Percentiles rank a stretch among this genome's conserved stretches.
phyloP scores from a whole-genome alignment of 1,140 invertebrate genomes.

The Rhopalosiphum padi region DNA sequence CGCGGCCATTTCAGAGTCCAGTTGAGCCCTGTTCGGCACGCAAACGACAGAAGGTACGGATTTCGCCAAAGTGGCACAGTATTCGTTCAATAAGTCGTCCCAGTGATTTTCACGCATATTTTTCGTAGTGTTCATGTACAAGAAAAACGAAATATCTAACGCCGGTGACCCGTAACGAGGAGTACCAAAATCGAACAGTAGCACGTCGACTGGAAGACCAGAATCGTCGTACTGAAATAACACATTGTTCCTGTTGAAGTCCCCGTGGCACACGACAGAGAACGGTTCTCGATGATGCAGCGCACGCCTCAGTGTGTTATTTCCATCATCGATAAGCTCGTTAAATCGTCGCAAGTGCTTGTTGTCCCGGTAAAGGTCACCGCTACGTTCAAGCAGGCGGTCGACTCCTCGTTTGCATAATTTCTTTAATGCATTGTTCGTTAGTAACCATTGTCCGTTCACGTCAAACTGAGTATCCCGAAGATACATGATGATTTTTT shows the following conservation, averaged over 20 bases:
- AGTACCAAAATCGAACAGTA: conserved; percentile 64
- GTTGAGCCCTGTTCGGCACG: background rate
- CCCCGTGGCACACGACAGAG: conserved; percentile 64
- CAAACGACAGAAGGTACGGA: background rate
- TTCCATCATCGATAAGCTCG: background rate
- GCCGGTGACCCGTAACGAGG: conserved; percentile 63
- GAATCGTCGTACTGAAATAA: conserved; percentile 59
- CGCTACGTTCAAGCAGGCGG: background rate
- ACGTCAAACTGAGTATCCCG: background rate
- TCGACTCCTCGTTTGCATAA: background rate
- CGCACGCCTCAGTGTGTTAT: background rate
- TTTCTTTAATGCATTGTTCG: background rate
- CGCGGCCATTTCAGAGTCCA: background rate
- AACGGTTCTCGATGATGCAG: conserved; percentile 61
- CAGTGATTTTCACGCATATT: conserved; percentile 60
- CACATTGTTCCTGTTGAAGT: conserved; percentile 64
- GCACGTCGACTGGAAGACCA: conserved; percentile 59
- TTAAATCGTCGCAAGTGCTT: background rate
- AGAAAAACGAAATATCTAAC: conserved; percentile 64
- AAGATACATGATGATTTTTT: background rate
- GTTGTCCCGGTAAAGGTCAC: background rate
- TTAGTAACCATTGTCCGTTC: background rate
- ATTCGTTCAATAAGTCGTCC: conserved; percentile 62
- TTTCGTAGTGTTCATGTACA: conserved; percentile 63
- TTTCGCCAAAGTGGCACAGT: conserved; percentile 61